Conservation (phyloP, 2,888 invertebrate genomes). For the Neoitamus cyanurus region DNA sequence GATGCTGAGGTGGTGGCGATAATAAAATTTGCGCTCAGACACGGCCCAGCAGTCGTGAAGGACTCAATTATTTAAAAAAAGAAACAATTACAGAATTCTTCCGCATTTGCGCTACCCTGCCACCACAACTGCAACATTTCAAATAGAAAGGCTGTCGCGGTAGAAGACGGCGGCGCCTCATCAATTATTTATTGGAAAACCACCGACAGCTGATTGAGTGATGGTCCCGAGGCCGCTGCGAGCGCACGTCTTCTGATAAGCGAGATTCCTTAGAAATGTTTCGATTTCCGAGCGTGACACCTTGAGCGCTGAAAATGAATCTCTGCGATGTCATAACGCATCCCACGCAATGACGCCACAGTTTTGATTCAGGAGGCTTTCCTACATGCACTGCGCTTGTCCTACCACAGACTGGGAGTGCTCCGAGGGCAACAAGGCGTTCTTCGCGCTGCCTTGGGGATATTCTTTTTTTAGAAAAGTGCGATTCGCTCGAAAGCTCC, state of each 20-base stretch:
- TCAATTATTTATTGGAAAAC: slow-evolving; percentile 21
- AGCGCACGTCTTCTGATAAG: slow-evolving; percentile 8
- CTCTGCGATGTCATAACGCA: background rate
- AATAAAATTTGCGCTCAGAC: background rate
- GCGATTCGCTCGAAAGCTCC: background rate
- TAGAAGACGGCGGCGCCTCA: background rate
- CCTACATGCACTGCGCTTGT: background rate
- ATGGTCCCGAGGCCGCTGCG: slow-evolving; percentile 23
- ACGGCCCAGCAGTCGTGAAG: background rate
- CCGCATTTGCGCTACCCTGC: background rate
- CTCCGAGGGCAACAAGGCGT: background rate
- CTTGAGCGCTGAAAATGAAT: background rate
- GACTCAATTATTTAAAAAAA: background rate
- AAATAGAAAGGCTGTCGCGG: slow-evolving; percentile 9
- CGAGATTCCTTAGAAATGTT: background rate
- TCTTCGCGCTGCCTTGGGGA: background rate
- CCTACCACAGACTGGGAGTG: background rate
- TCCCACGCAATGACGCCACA: background rate
- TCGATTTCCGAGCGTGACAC: background rate
- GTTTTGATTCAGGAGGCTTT: background rate
- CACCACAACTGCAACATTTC: background rate
- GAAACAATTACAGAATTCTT: background rate
- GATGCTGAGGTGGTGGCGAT: background rate
- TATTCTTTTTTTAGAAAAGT: background rate
- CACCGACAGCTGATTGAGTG: slow-evolving; percentile 14